Conservation (phyloP, 2,888 invertebrate genomes). For the Junonia oenone region DNA sequence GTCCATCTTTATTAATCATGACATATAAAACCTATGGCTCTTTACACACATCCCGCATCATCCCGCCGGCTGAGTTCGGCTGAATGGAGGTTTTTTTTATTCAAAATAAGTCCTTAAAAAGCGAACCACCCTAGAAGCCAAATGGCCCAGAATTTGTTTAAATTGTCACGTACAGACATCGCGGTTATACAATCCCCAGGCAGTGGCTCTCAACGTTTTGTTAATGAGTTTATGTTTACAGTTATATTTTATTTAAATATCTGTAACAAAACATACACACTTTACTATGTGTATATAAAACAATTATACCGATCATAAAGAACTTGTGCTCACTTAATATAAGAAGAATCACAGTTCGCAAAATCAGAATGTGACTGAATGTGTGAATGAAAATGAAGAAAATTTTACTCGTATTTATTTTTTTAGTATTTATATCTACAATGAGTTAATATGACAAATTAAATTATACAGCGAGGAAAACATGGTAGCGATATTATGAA, state of each 20-base stretch:
- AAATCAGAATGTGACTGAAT: too few relatives aligned
- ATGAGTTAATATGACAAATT: too few relatives aligned
- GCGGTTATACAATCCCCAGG: slow-evolving; percentile 65
- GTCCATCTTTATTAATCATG: not conserved
- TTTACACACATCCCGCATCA: slow-evolving; percentile 64
- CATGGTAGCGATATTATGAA: not conserved
- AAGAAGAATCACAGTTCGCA: too few relatives aligned
- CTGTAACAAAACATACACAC: too few relatives aligned
- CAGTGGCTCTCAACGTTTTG: slow-evolving; percentile 48
- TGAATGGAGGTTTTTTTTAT: slow-evolving; percentile 66
- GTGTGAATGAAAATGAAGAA: too few relatives aligned
- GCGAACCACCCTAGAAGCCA: slow-evolving; percentile 74
- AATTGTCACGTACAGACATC: slow-evolving; percentile 79
- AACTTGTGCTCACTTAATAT: too few relatives aligned
- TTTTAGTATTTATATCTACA: too few relatives aligned
- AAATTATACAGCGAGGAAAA: not conserved
- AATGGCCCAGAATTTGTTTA: slow-evolving; percentile 80
- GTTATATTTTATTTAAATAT: too few relatives aligned
- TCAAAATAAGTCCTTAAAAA: slow-evolving; percentile 71
- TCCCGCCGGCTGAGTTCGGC: slow-evolving; percentile 52
- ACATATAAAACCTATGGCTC: not conserved
- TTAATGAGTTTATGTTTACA: slow-evolving; percentile 19
- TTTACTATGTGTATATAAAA: too few relatives aligned
- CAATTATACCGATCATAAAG: too few relatives aligned
- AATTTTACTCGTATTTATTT: too few relatives aligned